These are phyloP conservation scores for Diaprepes abbreviatus DNA, from an alignment of 2,888 invertebrate genomes.

Conservation along the genomic window DNA sequence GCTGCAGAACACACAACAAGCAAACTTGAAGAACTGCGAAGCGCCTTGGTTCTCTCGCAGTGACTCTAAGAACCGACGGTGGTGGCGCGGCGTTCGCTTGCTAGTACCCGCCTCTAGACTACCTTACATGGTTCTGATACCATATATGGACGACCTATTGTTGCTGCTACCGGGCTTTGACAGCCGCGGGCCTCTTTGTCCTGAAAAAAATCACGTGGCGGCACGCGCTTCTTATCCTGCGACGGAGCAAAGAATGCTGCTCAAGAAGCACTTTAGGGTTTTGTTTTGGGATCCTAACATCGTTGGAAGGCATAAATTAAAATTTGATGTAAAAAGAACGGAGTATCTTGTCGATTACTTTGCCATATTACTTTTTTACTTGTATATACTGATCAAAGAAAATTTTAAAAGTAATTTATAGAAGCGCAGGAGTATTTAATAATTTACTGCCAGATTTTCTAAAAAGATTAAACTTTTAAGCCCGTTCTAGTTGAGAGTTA, in stretches of 20 bases:
- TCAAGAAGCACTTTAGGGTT: slow-evolving; percentile 30
- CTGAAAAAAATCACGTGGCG: slow-evolving; percentile 43
- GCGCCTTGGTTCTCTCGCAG: slow-evolving; percentile 27
- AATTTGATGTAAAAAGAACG: slow-evolving; percentile 12
- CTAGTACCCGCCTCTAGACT: slow-evolving; percentile 46
- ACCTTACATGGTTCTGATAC: slow-evolving; percentile 64
- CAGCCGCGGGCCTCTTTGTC: slow-evolving; percentile 43
- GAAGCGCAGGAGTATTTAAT: too few species aligned
- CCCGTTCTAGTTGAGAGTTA: too few species aligned
- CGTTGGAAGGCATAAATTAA: slow-evolving; percentile 35
- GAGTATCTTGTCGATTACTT: neutral
- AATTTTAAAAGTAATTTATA: too few species aligned
- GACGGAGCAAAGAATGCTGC: slow-evolving; percentile 35
- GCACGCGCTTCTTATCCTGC: slow-evolving; percentile 48
- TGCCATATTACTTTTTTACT: neutral
- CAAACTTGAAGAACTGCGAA: slow-evolving; percentile 35
- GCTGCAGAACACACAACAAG: slow-evolving; percentile 27
- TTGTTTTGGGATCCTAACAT: slow-evolving; percentile 32
- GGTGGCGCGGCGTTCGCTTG: slow-evolving; percentile 38
- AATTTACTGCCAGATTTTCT: too few species aligned
- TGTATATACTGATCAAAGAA: too few species aligned
- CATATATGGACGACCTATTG: slow-evolving; percentile 60
- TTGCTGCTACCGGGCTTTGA: slow-evolving; percentile 50
- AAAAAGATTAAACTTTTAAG: too few species aligned
- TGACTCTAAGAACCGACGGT: slow-evolving; percentile 32